Conservation (phyloP, 2,888 invertebrate genomes). For the Zygothrica quintamaculata region DNA sequence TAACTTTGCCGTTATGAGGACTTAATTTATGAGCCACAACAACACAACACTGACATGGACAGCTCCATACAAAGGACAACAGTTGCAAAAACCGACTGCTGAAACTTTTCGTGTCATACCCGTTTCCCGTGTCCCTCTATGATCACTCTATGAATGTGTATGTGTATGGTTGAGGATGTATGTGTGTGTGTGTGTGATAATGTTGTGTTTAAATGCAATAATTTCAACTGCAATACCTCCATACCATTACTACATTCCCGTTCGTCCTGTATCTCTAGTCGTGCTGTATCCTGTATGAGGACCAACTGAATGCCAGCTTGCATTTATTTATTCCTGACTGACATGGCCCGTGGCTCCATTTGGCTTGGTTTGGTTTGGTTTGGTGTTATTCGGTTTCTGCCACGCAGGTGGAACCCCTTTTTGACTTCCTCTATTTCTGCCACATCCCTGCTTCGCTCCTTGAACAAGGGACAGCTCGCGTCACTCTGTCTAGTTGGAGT, state of each 20-base stretch:
- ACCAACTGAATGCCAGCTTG: conserved; percentile 82
- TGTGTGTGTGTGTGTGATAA: conserved; percentile 63
- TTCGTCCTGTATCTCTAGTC: conserved; percentile 30
- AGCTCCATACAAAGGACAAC: conserved; percentile 49
- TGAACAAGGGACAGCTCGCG: conserved; percentile 30
- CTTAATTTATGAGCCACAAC: conserved; percentile 83
- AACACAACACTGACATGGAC: conserved; percentile 62
- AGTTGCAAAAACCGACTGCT: conserved; percentile 72
- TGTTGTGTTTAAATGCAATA: conserved; percentile 82
- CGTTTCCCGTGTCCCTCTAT: conserved; percentile 36
- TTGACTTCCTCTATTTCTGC: background rate
- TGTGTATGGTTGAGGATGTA: conserved; percentile 35
- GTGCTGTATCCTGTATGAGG: conserved; percentile 63
- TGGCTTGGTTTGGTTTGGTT: conserved; percentile 6
- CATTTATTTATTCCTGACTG: conserved; percentile 82
- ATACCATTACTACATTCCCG: conserved; percentile 36
- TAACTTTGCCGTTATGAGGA: conserved; percentile 83
- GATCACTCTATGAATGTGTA: conserved; percentile 15
- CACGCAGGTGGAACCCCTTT: conserved; percentile 58
- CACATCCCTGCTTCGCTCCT: background rate
- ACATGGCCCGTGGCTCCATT: conserved; percentile 56
- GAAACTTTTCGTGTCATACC: conserved; percentile 66
- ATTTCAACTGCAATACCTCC: conserved; percentile 71
- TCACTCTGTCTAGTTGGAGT: conserved; percentile 77
- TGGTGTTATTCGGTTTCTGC: conserved; percentile 15